Conservation (phyloP, 2,797 vertebrate species). For the Oceanodroma leucorhoa region DNA sequence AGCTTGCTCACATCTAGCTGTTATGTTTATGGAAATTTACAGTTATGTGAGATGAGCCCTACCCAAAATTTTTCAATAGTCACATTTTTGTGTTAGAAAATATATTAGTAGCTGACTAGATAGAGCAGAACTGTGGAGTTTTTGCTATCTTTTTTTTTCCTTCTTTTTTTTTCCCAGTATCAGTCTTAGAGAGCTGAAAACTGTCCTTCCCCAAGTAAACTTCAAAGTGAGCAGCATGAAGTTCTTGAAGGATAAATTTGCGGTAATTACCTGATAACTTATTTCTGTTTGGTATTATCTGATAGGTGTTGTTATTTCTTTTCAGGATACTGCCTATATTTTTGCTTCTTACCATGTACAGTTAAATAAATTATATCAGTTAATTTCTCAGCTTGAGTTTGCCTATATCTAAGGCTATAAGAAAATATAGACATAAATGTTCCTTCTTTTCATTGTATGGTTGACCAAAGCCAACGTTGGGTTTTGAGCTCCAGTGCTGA, state of each 20-base stretch:
- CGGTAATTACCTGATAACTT: slow-evolving; percentile 72
- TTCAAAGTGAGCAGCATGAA: slow-evolving; percentile 86
- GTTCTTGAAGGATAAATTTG: slow-evolving; percentile 88
- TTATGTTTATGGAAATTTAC: not conserved
- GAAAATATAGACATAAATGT: not conserved
- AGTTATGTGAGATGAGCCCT: not conserved
- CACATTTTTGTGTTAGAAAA: not conserved
- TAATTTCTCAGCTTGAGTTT: not conserved
- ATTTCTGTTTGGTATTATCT: not conserved
- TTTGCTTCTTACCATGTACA: not conserved
- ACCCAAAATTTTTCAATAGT: not conserved
- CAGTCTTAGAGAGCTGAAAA: slow-evolving; percentile 90
- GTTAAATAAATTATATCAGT: not conserved
- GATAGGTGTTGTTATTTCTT: not conserved
- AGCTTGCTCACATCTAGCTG: not conserved
- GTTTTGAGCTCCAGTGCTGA: not conserved
- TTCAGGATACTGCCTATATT: not conserved
- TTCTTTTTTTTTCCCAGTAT: slow-evolving; percentile 74
- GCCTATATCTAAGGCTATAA: not conserved
- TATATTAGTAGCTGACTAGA: not conserved
- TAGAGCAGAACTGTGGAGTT: not conserved
- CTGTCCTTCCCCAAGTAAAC: slow-evolving; percentile 88
- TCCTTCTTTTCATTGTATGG: not conserved
- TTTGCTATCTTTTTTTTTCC: not conserved
- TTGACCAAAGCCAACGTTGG: not conserved